Percentiles rank a stretch among this genome's conserved stretches.
Conservation (phyloP, 2,888 invertebrate species). For the Pammene aurita region DNA sequence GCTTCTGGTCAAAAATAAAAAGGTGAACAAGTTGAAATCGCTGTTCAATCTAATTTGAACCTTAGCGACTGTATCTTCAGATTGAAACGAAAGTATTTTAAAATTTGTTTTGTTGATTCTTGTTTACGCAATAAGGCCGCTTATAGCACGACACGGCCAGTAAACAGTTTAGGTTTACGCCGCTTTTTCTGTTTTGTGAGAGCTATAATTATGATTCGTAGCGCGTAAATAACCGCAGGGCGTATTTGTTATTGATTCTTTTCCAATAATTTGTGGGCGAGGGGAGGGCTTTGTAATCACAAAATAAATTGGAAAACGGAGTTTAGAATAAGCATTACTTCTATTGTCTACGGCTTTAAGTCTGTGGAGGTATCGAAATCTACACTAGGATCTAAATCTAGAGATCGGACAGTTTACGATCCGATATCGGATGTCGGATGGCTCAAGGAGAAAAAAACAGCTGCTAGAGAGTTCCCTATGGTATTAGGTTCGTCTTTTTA, state of each 20-base stretch:
- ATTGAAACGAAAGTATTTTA: not conserved
- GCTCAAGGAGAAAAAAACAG: too few relatives aligned
- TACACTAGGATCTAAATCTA: too few relatives aligned
- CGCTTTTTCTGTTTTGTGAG: slow-evolving; percentile 5
- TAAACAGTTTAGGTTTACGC: slow-evolving; percentile 23
- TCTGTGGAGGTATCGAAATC: too few relatives aligned
- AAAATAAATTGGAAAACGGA: not conserved
- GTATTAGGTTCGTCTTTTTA: too few relatives aligned
- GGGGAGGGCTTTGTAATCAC: not conserved
- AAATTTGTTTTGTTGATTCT: not conserved
- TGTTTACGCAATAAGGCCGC: slow-evolving; percentile 16
- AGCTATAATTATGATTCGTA: slow-evolving; percentile 22
- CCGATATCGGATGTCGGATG: too few relatives aligned
- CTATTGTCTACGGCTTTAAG: too few relatives aligned
- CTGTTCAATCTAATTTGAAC: not conserved
- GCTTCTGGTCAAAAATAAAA: not conserved
- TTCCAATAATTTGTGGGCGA: slow-evolving; percentile 18
- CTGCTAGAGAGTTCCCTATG: too few relatives aligned
- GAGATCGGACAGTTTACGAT: too few relatives aligned
- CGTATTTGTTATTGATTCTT: slow-evolving; percentile 17
- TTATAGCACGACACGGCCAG: slow-evolving; percentile 7
- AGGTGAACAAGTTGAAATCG: not conserved
- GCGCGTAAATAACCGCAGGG: slow-evolving; percentile 13
- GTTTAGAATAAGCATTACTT: not conserved
- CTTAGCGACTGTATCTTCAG: not conserved